Conservation (phyloP, 2,113 vertebrate genomes). For the Passer montanus region DNA sequence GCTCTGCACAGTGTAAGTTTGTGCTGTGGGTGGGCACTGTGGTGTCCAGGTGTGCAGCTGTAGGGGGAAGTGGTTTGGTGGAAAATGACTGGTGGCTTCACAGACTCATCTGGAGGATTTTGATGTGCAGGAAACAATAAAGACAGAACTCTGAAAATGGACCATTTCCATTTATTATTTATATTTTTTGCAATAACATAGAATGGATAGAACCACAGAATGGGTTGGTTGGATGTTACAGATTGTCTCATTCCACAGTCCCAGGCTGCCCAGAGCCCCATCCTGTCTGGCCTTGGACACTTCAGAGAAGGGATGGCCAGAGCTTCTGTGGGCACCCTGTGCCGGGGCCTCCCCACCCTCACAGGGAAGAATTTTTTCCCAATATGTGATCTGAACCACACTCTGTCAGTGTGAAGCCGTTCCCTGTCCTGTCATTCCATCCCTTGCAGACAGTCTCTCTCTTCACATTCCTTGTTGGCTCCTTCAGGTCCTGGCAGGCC, state of each 20-base stretch:
- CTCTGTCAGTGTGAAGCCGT: neutral
- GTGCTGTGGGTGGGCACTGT: neutral
- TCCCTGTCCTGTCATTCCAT: neutral
- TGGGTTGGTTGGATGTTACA: neutral
- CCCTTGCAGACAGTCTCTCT: neutral
- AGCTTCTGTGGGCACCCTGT: neutral
- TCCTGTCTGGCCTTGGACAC: neutral
- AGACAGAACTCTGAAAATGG: neutral
- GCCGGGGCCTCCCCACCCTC: neutral
- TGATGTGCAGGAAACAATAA: neutral
- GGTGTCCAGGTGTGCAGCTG: neutral
- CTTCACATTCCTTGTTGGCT: neutral
- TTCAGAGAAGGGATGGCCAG: neutral
- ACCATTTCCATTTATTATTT: neutral
- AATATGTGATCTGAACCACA: accelerated
- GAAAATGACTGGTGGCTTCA: neutral
- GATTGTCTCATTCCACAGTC: neutral
- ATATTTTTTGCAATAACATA: neutral
- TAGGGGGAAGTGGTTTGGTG: neutral
- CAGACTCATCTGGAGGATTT: neutral
- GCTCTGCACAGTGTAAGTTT: neutral
- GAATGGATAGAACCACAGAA: neutral
- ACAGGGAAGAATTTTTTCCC: neutral
- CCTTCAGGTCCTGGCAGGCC: neutral
- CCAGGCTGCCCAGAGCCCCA: neutral